These are phyloP conservation scores for Oenanthe oenanthe DNA, from an alignment of 2,113 vertebrate species.

Conservation along the genomic window DNA sequence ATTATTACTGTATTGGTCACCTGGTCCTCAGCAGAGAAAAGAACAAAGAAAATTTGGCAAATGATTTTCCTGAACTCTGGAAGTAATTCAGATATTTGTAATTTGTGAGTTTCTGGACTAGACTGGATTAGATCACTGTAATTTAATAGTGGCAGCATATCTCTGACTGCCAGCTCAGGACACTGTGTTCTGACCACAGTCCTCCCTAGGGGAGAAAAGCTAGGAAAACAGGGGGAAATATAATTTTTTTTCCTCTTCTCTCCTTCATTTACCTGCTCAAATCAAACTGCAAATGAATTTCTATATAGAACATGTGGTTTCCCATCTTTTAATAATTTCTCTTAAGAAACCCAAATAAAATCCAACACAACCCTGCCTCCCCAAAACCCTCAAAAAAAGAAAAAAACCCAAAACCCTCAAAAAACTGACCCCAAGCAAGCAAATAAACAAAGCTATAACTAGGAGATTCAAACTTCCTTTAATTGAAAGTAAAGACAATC, in stretches of 20 bases:
- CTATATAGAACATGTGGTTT: not conserved
- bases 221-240: not conserved
- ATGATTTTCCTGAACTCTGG: not conserved
- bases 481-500: not conserved
- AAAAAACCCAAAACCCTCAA: too few relatives aligned
- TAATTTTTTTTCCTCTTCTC: not conserved
- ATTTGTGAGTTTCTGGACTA: not conserved
- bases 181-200: not conserved
- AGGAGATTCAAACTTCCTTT: not conserved
- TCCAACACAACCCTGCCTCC: too few relatives aligned
- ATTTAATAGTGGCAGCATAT: not conserved
- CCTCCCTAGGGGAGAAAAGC: not conserved
- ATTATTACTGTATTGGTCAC: not conserved
- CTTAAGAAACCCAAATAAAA: not conserved
- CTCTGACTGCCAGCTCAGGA: not conserved
- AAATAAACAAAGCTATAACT: not conserved
- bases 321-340: not conserved
- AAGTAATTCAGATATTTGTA: not conserved
- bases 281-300: not conserved
- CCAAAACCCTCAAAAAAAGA: not conserved
- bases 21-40: not conserved
- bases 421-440: not conserved
- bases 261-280: not conserved
- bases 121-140: not conserved
- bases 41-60: not conserved